Conservation (phyloP, 1,140 invertebrate genomes). For the Acromyrmex echinatior region DNA sequence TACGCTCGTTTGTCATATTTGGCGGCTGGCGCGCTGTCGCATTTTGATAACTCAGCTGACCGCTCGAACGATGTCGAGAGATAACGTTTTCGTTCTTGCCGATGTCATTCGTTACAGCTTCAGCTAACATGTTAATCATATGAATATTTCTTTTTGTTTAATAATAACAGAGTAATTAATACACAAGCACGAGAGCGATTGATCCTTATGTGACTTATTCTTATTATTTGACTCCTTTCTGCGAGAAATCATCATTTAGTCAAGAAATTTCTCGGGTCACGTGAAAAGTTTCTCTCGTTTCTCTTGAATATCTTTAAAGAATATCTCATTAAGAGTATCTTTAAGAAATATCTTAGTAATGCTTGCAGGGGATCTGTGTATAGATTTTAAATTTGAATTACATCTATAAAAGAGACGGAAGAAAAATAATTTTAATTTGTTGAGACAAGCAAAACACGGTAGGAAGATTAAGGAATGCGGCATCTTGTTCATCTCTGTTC, state of each 20-base stretch:
- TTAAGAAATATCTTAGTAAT: background rate
- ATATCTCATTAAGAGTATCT: background rate
- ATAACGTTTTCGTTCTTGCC: conserved; percentile 62
- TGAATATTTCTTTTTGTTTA: background rate
- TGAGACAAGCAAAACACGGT: conserved; percentile 3
- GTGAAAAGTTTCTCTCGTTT: background rate
- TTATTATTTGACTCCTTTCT: background rate
- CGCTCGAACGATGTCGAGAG: conserved; percentile 44
- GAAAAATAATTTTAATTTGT: conserved; percentile 36
- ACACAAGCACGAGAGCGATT: background rate
- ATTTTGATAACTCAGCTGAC: conserved; percentile 28
- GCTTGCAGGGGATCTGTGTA: no score
- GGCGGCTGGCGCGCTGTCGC: conserved; percentile 16
- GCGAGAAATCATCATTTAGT: background rate
- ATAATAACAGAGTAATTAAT: background rate
- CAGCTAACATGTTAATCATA: conserved; percentile 29
- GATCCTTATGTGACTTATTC: conserved; percentile 9
- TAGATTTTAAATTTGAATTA: background rate
- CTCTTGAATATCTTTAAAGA: background rate
- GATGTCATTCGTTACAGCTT: conserved; percentile 59
- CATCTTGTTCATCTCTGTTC: background rate
- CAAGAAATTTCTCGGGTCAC: background rate
- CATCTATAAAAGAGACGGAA: background rate
- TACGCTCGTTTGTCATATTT: conserved; percentile 51
- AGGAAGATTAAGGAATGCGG: conserved; percentile 6